A percentile compares a stretch with the other conserved stretches of the same genome.
phyloP scores from a whole-genome alignment of 2,113 vertebrate species.

The Brachypteracias leptosomus region DNA sequence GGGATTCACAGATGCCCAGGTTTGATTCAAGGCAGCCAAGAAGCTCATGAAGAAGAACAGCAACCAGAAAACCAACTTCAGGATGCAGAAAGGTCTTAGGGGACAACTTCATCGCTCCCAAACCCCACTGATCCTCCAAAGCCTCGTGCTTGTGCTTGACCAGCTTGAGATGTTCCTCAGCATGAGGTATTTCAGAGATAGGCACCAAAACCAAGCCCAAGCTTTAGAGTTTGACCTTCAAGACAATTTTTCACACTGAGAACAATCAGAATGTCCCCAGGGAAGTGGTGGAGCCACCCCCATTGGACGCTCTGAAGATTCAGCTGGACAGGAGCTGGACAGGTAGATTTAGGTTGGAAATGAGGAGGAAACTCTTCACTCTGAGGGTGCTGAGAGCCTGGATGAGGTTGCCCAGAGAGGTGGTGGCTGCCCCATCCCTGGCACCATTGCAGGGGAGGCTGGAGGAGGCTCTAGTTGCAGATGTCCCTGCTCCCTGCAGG shows the following conservation, averaged over 20 bases:
- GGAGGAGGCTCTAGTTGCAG: too few species aligned
- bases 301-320: neutral
- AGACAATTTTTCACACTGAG: neutral
- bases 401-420: too few species aligned
- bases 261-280: neutral
- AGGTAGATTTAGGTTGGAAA: too few species aligned
- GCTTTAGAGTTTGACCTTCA: neutral
- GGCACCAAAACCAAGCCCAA: neutral
- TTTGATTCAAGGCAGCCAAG: neutral
- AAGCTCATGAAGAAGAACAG: neutral
- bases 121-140: neutral
- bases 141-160: accelerated
- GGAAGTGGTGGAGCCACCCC: neutral
- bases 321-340: neutral
- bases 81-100: neutral
- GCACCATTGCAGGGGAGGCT: too few species aligned
- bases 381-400: too few species aligned
- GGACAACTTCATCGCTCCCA: neutral
- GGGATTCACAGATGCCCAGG: neutral
- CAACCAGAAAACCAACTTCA: neutral
- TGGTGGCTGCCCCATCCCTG: too few species aligned
- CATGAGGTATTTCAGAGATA: neutral
- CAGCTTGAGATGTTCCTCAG: neutral
- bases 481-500: too few species aligned
- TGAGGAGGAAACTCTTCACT: too few species aligned